Evolutionary conservation across 2,113 vertebrate species (phyloP).

Genomic region (Myotis yumanensis): DNA sequence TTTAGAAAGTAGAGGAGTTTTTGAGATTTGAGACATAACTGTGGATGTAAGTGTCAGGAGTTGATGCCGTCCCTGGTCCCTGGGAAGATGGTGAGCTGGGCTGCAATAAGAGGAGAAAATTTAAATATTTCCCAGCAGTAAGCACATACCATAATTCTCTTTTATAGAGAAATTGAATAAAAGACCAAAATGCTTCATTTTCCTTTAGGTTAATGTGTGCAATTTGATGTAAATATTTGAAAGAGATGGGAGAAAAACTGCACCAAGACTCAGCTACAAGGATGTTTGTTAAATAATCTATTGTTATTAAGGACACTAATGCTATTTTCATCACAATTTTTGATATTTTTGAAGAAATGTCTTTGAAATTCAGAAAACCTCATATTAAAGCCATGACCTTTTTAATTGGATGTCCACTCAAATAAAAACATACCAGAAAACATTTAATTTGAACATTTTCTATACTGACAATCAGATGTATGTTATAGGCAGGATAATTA

Average conservation of each 20-base stretch:
- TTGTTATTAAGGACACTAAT: not conserved
- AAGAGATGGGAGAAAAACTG: not conserved
- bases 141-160: not conserved
- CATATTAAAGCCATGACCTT: not conserved
- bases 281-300: not conserved
- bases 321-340: not conserved
- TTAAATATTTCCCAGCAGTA: not conserved
- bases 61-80: rapidly evolving
- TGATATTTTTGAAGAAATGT: not conserved
- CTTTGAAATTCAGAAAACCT: slow-evolving; percentile 2
- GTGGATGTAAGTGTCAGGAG: rapidly evolving
- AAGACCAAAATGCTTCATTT: not conserved
- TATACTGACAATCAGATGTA: not conserved
- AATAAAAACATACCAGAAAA: not conserved
- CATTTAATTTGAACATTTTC: not conserved
- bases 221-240: not conserved
- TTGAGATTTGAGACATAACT: not conserved
- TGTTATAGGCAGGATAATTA: not conserved
- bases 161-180: not conserved
- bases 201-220: too few relatives aligned
- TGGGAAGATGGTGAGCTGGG: not conserved
- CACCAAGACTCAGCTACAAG: not conserved
- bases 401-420: not conserved
- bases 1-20: too few relatives aligned
- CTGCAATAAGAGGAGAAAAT: not conserved